Base-by-base conservation (phyloP, 2,888 invertebrate genomes). In the Lysandra coridon region DNA sequence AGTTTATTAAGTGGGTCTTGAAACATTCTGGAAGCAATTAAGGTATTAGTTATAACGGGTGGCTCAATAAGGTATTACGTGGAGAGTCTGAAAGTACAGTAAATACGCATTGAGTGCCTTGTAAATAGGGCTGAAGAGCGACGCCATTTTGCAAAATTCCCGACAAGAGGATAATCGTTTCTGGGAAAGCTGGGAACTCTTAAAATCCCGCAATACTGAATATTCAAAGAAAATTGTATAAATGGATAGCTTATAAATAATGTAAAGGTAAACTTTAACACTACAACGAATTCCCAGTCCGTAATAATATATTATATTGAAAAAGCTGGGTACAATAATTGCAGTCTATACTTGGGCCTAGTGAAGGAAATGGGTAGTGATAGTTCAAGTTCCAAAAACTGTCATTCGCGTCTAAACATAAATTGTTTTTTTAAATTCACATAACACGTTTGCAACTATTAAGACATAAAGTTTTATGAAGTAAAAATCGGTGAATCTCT, bases 161-260 rank as follows among this genome's bases (percentile, higher is more conserved):
- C 80, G 79, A 81, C 82, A 77, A 84, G 85, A 83, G 84, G 82
- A 84, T 85, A 85, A 85, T 85, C 83, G 85, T 82, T 84, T 82
- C 82, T 81, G 80, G 82, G 81, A 83, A 82, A 82, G 82, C 80
- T 80, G 81, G 79, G 82, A 80, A 81, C 82, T 81, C 83, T 83
- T 79, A 81, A 81, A 83, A 83, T 81, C 80, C 82, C 79, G 81
- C 80, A 80, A 81, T 82, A 82, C 81, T 81, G 80, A 83, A 82
- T 80, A 83, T 80, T 80, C 81, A 80, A 82, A 82, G 79, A 78
- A 81, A 78, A 82, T 81, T 81, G 81, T 62, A 78, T 80, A 79
- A 83, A 82, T 78, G 78, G 74, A 75, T 78, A 60, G 37, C 73
- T n/a, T 78, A 75, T 75, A 49, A 30, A 49, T 49, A 44, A 49